Percentiles rank a stretch among this genome's conserved stretches.
Evolutionary conservation across 2,888 invertebrate genomes (phyloP).

Genomic region (Drosophila koepferae): DNA sequence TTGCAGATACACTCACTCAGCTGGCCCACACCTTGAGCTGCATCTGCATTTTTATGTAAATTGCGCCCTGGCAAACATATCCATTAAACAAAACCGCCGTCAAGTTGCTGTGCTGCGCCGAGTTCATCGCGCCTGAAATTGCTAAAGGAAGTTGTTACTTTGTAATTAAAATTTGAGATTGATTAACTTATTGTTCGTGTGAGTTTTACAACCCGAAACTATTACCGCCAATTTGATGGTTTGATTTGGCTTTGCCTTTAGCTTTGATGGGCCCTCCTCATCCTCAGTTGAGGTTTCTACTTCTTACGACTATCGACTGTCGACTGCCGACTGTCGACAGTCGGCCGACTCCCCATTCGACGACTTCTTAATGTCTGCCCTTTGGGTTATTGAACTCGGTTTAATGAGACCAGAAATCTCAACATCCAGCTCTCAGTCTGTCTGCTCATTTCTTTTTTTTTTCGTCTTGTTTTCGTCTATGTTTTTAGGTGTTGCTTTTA

Average conservation of each 20-base stretch:
- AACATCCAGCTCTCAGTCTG: conserved; percentile 8
- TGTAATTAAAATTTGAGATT: conserved; percentile 81
- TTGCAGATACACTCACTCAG: conserved; percentile 39
- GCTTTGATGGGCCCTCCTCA: conserved; percentile 38
- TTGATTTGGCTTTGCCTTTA: conserved; percentile 68
- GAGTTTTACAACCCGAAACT: conserved; percentile 80
- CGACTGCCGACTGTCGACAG: background rate
- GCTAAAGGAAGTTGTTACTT: conserved; percentile 81
- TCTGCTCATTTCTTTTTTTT: background rate
- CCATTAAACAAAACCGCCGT: conserved; percentile 61
- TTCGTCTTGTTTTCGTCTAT: conserved; percentile 2
- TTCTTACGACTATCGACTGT: background rate
- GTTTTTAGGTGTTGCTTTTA: conserved; percentile 56
- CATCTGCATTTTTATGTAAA: conserved; percentile 74
- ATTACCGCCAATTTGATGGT: conserved; percentile 80
- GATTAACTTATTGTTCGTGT: conserved; percentile 83
- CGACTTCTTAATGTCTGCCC: conserved; percentile 46
- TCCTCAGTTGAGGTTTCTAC: background rate
- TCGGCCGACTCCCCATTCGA: conserved; percentile 31
- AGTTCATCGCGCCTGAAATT: conserved; percentile 80
- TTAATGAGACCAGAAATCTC: conserved; percentile 48
- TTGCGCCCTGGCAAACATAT: conserved; percentile 57
- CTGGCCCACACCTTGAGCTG: conserved; percentile 76
- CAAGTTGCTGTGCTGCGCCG: conserved; percentile 20
- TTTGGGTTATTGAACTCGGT: conserved; percentile 64